A percentile compares a stretch with the other conserved stretches of the same genome.
Conservation (phyloP, 2,113 vertebrate species). For the Ammodytes dubius region DNA sequence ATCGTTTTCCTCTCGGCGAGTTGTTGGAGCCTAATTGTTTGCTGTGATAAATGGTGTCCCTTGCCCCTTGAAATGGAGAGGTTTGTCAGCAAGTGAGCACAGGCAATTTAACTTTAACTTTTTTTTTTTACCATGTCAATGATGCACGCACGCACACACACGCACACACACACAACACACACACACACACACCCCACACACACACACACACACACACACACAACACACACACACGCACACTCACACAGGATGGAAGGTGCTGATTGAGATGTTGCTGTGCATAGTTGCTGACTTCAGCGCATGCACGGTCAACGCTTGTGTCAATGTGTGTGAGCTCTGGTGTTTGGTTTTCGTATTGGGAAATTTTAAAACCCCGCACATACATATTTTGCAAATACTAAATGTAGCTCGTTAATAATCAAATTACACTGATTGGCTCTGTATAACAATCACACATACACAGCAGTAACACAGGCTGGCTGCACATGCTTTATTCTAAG, state of each 20-base stretch:
- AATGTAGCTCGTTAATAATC: neutral
- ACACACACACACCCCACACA: too few species aligned
- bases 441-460: neutral
- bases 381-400: too few species aligned
- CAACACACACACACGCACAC: too few species aligned
- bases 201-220: too few species aligned
- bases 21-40: constrained; percentile 70
- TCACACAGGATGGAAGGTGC: constrained; percentile 27
- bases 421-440: constrained; percentile 1
- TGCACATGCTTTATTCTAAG: constrained; percentile 5
- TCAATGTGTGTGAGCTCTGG: neutral
- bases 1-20: constrained; percentile 53
- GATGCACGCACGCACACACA: constrained; percentile 12
- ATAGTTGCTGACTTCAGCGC: constrained; percentile 32
- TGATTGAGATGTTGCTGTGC: constrained; percentile 31
- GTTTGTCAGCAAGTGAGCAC: constrained; percentile 60
- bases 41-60: constrained; percentile 65
- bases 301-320: neutral
- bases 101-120: constrained; percentile 34
- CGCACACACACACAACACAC: too few species aligned
- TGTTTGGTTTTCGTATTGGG: neutral
- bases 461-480: neutral
- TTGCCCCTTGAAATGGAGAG: constrained; percentile 52
- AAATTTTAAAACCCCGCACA: too few species aligned
- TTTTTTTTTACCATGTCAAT: constrained; percentile 36